Conservation (phyloP, 2,797 vertebrate species). For the Zalophus californianus region DNA sequence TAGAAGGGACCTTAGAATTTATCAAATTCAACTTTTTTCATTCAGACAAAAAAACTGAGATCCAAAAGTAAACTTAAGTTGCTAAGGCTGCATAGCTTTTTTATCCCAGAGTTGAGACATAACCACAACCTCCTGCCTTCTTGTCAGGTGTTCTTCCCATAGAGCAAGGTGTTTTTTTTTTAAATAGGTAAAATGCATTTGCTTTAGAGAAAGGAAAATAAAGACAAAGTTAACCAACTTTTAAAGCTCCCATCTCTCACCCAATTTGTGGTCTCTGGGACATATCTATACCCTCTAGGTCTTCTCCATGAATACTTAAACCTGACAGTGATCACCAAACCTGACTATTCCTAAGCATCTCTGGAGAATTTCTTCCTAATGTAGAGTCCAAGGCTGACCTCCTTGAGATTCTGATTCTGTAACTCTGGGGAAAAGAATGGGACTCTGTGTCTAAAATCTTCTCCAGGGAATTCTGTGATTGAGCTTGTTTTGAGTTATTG, state of each 20-base stretch:
- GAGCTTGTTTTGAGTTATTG: background rate
- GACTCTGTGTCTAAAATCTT: background rate
- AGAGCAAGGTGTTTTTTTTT: background rate
- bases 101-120: background rate
- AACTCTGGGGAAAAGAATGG: background rate
- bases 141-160: background rate
- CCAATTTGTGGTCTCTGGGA: background rate
- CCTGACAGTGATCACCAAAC: background rate
- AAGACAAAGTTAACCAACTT: background rate
- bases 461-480: background rate
- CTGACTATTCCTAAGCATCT: background rate
- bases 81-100: background rate
- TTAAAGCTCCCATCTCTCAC: background rate
- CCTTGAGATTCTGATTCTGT: background rate
- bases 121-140: background rate
- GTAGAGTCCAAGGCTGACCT: background rate
- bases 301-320: background rate
- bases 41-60: background rate
- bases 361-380: background rate
- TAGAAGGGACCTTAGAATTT: background rate
- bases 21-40: background rate
- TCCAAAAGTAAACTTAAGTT: background rate
- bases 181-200: background rate
- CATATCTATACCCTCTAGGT: background rate
- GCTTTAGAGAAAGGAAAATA: background rate